These are phyloP conservation scores for Plumapathes pennacea DNA, from an alignment of 92 coral and sea anemone genomes.

Conservation along the genomic window DNA sequence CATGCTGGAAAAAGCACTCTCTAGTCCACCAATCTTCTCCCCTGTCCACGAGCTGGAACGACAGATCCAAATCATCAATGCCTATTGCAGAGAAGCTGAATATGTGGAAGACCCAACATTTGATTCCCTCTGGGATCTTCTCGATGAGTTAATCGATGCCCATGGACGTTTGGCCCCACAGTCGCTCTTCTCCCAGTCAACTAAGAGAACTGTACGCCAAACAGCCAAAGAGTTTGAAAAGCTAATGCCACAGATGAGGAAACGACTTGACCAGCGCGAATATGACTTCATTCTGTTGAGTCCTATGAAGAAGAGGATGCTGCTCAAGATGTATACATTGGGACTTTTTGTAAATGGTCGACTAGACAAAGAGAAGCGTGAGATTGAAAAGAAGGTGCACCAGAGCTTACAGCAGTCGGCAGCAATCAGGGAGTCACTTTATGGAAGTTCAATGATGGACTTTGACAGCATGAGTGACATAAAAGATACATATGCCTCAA, in stretches of 20 bases:
- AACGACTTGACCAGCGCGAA: conserved; percentile 92
- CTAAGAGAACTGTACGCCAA: conserved; percentile 85
- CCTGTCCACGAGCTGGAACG: conserved; percentile 96
- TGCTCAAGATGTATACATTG: conserved; percentile 90
- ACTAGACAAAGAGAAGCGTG: conserved; percentile 77
- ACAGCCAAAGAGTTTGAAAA: conserved; percentile 96
- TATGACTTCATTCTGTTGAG: conserved; percentile 93
- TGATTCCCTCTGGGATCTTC: conserved; percentile 97
- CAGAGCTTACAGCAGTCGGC: conserved; percentile 73
- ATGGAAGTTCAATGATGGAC: conserved; percentile 49
- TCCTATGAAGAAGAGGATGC: conserved; percentile 93
- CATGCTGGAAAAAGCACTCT: conserved; percentile 83
- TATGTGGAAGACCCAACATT: conserved; percentile 88
- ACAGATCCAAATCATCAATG: conserved; percentile 96
- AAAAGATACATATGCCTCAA: conserved; percentile 53
- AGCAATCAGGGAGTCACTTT: conserved; percentile 28
- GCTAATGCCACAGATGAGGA: conserved; percentile 96
- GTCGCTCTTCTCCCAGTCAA: conserved; percentile 85
- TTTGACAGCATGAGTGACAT: conserved; percentile 67
- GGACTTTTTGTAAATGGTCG: conserved; percentile 97
- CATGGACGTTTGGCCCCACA: conserved; percentile 78
- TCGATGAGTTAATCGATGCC: conserved; percentile 98
- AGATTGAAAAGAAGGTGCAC: conserved; percentile 85
- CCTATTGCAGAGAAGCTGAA: conserved; percentile 98
- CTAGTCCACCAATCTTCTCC: conserved; percentile 93